Percentiles rank a stretch among this genome's conserved stretches.
Evolutionary conservation across 1,140 invertebrate genomes (phyloP).

Genomic region (Zaprionus lachaisei): DNA sequence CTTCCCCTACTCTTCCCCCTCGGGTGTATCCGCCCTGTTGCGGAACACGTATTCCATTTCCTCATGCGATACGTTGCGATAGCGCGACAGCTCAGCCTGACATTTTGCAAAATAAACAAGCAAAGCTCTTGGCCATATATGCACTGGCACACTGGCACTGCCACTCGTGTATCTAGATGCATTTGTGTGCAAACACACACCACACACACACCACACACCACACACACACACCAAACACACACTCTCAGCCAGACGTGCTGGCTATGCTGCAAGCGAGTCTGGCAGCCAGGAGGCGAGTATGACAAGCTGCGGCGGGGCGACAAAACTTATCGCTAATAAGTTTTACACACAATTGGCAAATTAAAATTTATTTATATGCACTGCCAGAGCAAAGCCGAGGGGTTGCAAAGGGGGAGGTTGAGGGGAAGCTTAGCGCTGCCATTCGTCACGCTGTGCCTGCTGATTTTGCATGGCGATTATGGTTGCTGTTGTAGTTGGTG

Average conservation of each 20-base stretch:
- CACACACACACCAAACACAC: background rate
- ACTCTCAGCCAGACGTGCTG: background rate
- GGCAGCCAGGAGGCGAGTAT: background rate
- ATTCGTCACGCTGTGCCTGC: constrained; percentile 51
- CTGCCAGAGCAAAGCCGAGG: background rate
- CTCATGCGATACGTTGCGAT: constrained; percentile 46
- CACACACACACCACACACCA: background rate
- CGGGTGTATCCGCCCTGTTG: constrained; percentile 16
- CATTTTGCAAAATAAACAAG: constrained; percentile 50
- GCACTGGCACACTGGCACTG: constrained; percentile 4
- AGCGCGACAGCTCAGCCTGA: constrained; percentile 19
- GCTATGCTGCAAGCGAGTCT: background rate
- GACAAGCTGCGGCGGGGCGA: constrained; percentile 38
- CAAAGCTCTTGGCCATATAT: constrained; percentile 32
- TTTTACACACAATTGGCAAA: constrained; percentile 77
- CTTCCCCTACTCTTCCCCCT: background rate
- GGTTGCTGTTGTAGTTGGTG: constrained; percentile 34
- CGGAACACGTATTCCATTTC: constrained; percentile 50
- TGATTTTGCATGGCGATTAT: constrained; percentile 46
- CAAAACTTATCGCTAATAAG: constrained; percentile 80
- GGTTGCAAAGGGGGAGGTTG: background rate
- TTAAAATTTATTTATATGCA: constrained; percentile 77
- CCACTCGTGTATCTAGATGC: constrained; percentile 23
- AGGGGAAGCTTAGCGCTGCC: background rate
- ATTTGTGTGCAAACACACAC: constrained; percentile 10